Base-by-base conservation (phyloP, 2,113 vertebrate genomes). In the Amblyopsis rosae region DNA sequence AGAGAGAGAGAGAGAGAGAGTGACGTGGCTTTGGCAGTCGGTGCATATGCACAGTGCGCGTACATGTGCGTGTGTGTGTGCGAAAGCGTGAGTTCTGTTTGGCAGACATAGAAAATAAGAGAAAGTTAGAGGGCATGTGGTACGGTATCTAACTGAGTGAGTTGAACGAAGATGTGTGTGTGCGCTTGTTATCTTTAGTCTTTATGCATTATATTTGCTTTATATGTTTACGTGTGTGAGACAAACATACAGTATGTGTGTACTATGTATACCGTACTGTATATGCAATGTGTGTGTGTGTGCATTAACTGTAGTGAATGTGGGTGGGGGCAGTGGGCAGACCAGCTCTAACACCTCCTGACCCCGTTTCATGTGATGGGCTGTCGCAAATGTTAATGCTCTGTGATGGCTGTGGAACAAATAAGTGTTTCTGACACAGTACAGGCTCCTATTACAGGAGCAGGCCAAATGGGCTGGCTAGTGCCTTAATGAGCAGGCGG, bases 351-450 rank as follows among this genome's bases (percentile, higher is more conserved):
- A 75, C 76, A 85, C 87, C 84, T 80, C 84, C 89, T 81, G 85
- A 12, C 65, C 86, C 86, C 82, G 87, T 80, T 86, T 80, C 86
- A 65, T 87, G 89, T 93, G 94, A 94, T 84, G 81, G 91, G 88
- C 90, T 91, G 93, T 93, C 90, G 91, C 92, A 93, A 93, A 92
- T 95, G 93, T 93, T 94, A 93, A 94, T 94, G 91, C 90, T 90
- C 92, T 93, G 92, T 94, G 94, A 94, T 93, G 92, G 93, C 91
- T 92, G 89, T 90, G 91, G 91, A 94, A 92, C 92, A 94, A 92
- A 95, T 91, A 92, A 93, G 93, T 94, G 93, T 94, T 93, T 91
- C 93, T 93, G 93, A 93, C 93, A 93, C 82, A 87, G 92, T 84
- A 87, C 93, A 93, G 91, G 89, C 89, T 93, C 91, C 85, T 73